Base-by-base conservation (phyloP, 2,888 invertebrate species). In the Hemistola chrysoprasaria region DNA sequence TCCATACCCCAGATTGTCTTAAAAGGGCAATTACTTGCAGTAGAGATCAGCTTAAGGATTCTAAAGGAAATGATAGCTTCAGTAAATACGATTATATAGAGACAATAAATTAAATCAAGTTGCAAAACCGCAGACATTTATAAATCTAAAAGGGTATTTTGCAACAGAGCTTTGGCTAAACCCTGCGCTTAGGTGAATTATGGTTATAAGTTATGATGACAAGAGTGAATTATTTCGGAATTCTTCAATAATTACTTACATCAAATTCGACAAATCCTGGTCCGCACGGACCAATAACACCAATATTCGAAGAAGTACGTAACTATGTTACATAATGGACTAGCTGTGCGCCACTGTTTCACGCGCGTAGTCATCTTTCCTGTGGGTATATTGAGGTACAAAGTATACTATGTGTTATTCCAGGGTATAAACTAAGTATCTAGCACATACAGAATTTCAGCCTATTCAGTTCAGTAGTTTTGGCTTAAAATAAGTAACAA, bases 81-180 rank as follows among this genome's bases (percentile, higher is more conserved):
- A 39, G 31, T 44, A 8, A 41, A 48, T 40, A 23, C 22, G 8
- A 29, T 38, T 42, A 45, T 47, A 38, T 38, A 36, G 45, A 9
- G 10, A 22, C 8, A 26, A 21, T 23, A 34, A 32, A 41, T 50
- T 27, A 46, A 41, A 46, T 39, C 16, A 25, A 37, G 21, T 37
- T 23, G 32, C 11, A 33, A 42, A 22, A 34, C 22, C 33, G 23
- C 10, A 26, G n/a, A 1, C 10, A 11, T 22, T 16, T 33, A 40
- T 47, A 42, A 45, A 48, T 50, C 40, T 45, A 29, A 28, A 3
- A 27, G 35, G 25, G 25, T 29, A 26, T 38, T 26, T 31, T 34
- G 29, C 34, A 39, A 37, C 48, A 24, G 37, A 41, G 31, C 16
- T 36, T 30, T 20, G 20, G 23, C 37, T 16, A 32, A 24, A 11